Evolutionary conservation across 2,888 invertebrate species (phyloP).

Genomic region (Cataglyphis livida): DNA sequence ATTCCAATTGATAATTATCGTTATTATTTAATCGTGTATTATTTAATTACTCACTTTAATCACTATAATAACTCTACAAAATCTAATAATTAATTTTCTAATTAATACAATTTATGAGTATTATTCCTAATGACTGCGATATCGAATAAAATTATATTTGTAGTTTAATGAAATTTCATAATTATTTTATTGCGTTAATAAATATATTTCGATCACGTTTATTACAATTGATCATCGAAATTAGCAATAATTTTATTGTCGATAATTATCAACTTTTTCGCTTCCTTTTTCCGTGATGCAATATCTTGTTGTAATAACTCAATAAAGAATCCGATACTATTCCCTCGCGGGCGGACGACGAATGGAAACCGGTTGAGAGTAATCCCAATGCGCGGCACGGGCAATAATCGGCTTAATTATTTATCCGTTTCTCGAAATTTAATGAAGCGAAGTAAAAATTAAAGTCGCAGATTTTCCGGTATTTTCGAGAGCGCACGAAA

Average conservation of each 20-base stretch:
- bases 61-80: not conserved
- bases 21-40: not conserved
- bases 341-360: not conserved
- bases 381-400: not conserved
- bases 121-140: slow-evolving; percentile 18
- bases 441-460: slow-evolving; percentile 21
- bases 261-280: slow-evolving; percentile 1
- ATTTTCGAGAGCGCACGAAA: not conserved
- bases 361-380: not conserved
- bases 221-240: slow-evolving; percentile 17
- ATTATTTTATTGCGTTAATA: slow-evolving; percentile 17
- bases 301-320: not conserved
- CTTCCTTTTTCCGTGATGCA: not conserved
- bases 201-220: not conserved
- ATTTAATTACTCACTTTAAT: not conserved
- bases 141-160: not conserved
- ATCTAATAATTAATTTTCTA: slow-evolving; percentile 17
- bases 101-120: slow-evolving; percentile 1
- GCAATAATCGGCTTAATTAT: slow-evolving; percentile 41
- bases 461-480: slow-evolving; percentile 4
- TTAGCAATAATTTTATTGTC: slow-evolving; percentile 20
- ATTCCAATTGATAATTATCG: slow-evolving; percentile 8
- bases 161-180: not conserved
- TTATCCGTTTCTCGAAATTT: slow-evolving; percentile 19
- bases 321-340: not conserved